These are phyloP conservation scores for Sarcophaga rosellei DNA, from an alignment of 2,888 invertebrate species.

Conservation along the genomic window DNA sequence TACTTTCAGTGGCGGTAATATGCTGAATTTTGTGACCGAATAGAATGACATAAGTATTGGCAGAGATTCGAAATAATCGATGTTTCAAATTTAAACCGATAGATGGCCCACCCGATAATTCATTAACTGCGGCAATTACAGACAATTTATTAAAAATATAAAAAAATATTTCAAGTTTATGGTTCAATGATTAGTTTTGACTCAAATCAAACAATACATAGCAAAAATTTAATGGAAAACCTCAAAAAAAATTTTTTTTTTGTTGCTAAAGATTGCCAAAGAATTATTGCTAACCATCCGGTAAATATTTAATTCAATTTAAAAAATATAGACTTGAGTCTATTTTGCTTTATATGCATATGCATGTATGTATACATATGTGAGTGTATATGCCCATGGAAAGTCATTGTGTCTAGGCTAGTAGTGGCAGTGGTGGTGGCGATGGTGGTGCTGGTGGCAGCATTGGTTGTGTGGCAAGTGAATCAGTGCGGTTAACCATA, in stretches of 20 bases:
- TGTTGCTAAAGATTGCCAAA: slow-evolving; percentile 32
- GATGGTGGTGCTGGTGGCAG: not conserved
- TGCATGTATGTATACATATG: not conserved
- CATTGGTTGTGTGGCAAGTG: not conserved
- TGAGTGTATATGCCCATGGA: not conserved
- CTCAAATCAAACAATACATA: not conserved
- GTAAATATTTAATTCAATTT: slow-evolving; percentile 40
- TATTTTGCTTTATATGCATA: not conserved
- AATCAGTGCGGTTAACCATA: slow-evolving; percentile 34
- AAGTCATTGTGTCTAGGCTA: not conserved
- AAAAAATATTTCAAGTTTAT: slow-evolving; percentile 61
- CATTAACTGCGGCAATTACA: too few species aligned
- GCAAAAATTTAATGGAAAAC: not conserved
- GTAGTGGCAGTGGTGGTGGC: not conserved
- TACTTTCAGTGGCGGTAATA: too few species aligned
- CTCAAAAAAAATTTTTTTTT: too few species aligned
- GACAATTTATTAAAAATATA: not conserved
- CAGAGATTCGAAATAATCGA: too few species aligned
- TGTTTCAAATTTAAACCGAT: too few species aligned
- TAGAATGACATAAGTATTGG: too few species aligned
- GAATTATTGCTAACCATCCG: slow-evolving; percentile 34
- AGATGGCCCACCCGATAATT: too few species aligned
- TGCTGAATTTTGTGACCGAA: too few species aligned
- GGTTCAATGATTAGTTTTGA: slow-evolving; percentile 57
- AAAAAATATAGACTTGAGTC: slow-evolving; percentile 15